Evolutionary conservation across 2,797 vertebrate genomes (phyloP), one percentile per base, ranked within the genome.

Genomic region (Forpus xanthops): DNA sequence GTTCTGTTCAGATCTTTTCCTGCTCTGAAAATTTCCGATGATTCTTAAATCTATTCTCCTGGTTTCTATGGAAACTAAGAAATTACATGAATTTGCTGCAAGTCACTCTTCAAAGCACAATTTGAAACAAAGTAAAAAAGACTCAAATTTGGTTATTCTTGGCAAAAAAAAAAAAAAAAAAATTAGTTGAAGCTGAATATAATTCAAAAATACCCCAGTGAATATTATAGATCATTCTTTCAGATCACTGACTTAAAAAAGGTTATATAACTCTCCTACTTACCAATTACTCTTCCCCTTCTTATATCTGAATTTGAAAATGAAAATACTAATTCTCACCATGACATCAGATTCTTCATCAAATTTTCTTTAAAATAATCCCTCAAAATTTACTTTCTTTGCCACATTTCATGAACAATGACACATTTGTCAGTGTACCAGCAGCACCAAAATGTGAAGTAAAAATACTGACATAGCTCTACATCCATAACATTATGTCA

Each of bases 161-260:
- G 7, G 4, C 25, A 61, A 52, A 33, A 50, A 89, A 65, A 87
- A n/a, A 39, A 12, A 39, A 39, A 39, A 39, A 39, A 39, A 65
- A 81, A 53, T 20, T 11, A 50, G 6, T 50, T 70, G 27, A 83
- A 81, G 7, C 2, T 44, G 49, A 80, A 80, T 71, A 65, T 45
- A 9, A 53, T 53, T 75, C 0, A n/a, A 37, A 91, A 62, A 52
- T n/a, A 3, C 0, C 3, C 1, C 18, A 44, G 4, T 56, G 18
- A 91, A 56, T 75, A 66, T 42, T 70, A 58, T 8, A 70, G 17
- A 89, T 3, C 6, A 45, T 67, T 71, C 2, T 70, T 87, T 83
- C 45, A 77, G 15, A 64, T 52, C 42, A 74, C 18, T 80, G 28
- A 0, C 35, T 77, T 77, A 61, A 6, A 67, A 79, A 72, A 50